Conservation (phyloP, 2,888 invertebrate genomes). For the Lithophane semibrunnea region DNA sequence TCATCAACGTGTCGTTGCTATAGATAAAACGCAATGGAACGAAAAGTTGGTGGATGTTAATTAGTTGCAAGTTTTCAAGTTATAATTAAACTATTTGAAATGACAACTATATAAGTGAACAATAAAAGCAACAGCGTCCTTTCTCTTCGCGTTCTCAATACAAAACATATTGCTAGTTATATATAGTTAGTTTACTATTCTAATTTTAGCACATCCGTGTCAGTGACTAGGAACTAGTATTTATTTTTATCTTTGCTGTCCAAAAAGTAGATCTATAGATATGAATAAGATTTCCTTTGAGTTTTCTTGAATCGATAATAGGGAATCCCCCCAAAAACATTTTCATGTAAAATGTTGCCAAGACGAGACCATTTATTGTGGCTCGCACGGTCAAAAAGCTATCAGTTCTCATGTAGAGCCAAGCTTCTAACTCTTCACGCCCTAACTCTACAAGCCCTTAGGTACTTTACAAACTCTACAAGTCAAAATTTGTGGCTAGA, state of each 20-base stretch:
- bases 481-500: too few species aligned
- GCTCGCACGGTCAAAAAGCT: too few species aligned
- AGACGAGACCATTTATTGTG: too few species aligned
- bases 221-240: conserved; percentile 16
- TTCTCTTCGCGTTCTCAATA: conserved; percentile 35
- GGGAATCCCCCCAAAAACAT: too few species aligned
- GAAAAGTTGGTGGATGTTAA: neutral
- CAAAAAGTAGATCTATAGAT: conserved; percentile 11
- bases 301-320: neutral
- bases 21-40: conserved; percentile 11
- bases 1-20: accelerated
- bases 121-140: conserved; percentile 38
- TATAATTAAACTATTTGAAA: conserved; percentile 46
- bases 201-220: conserved; percentile 43
- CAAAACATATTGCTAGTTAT: neutral
- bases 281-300: neutral
- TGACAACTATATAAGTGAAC: conserved; percentile 40
- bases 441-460: too few species aligned
- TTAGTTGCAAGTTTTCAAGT: conserved; percentile 4
- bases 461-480: too few species aligned
- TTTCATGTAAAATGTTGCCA: too few species aligned
- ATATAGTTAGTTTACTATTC: conserved; percentile 8
- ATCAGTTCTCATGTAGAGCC: too few species aligned
- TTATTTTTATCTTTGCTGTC: neutral
- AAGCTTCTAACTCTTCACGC: too few species aligned